A percentile compares a stretch with the other conserved stretches of the same genome.
phyloP scores from a whole-genome alignment of 2,113 vertebrate species.

The Gobiocypris rarus region DNA sequence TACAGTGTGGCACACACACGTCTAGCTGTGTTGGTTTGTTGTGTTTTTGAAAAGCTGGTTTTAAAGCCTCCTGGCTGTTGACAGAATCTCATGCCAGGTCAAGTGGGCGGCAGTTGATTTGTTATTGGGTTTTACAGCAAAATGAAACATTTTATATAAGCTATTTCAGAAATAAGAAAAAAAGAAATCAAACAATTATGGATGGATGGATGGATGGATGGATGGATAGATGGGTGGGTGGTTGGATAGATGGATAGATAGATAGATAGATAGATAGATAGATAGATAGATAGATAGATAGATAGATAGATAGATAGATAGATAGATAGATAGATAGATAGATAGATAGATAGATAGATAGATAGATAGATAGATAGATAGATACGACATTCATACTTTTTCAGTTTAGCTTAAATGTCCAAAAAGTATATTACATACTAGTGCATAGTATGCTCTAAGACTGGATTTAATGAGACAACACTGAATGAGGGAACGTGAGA shows the following conservation, averaged over 20 bases:
- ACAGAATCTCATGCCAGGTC: conserved; percentile 17
- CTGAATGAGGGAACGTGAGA: not conserved
- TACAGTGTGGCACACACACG: not conserved
- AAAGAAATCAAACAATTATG: not conserved
- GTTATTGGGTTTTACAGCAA: not conserved
- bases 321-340: too few species aligned
- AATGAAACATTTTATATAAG: not conserved
- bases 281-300: too few species aligned
- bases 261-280: too few species aligned
- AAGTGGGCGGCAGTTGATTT: conserved; percentile 8
- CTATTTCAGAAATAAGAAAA: not conserved
- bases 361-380: not conserved
- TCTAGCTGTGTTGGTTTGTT: not conserved
- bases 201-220: too few species aligned
- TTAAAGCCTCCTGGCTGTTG: conserved; percentile 14
- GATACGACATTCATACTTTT: not conserved
- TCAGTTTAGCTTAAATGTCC: not conserved
- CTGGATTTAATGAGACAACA: not conserved
- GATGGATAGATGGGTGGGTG: too few species aligned
- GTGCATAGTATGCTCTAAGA: not conserved
- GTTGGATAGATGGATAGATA: too few species aligned
- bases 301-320: too few species aligned
- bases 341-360: too few species aligned
- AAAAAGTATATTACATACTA: not conserved
- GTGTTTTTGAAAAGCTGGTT: conserved; percentile 12